Percentiles rank a stretch among this genome's conserved stretches.
Evolutionary conservation across 2,888 invertebrate species (phyloP).

Genomic region (Drosophila phalerata): DNA sequence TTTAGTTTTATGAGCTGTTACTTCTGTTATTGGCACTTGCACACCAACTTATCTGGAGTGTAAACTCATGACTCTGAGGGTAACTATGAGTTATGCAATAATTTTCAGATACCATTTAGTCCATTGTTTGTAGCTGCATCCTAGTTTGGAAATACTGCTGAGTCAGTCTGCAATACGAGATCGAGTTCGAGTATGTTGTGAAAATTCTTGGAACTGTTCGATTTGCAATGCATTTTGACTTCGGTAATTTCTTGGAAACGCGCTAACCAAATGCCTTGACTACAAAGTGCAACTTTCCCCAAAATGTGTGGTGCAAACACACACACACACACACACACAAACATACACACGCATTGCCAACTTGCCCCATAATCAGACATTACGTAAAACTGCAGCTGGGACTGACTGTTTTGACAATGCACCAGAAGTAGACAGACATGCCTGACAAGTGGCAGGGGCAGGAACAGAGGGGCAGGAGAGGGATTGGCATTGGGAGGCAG

Average conservation of each 20-base stretch:
- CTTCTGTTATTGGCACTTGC: constrained; percentile 11
- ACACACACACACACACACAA: not conserved
- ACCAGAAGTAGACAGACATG: constrained; percentile 11
- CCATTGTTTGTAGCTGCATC: not conserved
- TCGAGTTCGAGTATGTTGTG: not conserved
- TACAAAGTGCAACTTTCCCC: constrained; percentile 22
- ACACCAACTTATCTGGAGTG: constrained; percentile 3
- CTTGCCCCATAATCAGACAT: constrained; percentile 60
- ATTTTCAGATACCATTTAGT: constrained; percentile 5
- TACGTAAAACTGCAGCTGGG: constrained; percentile 59
- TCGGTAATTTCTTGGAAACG: constrained; percentile 8
- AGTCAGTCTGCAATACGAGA: constrained; percentile 6
- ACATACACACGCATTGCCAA: constrained; percentile 38
- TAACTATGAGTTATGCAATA: constrained; percentile 1
- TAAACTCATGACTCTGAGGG: constrained; percentile 3
- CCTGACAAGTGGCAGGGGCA: not conserved
- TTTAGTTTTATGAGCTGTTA: not conserved
- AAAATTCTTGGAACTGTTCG: constrained; percentile 26
- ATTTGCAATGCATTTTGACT: constrained; percentile 17
- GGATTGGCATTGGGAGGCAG: not conserved
- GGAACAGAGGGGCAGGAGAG: not conserved
- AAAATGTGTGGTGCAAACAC: not conserved
- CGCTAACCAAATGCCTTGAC: constrained; percentile 8
- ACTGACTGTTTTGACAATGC: constrained; percentile 55
- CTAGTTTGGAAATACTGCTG: constrained; percentile 5